Evolutionary conservation across 2,113 vertebrate species (phyloP), one percentile per base, ranked within the genome.

Genomic region (Zapornia atra): DNA sequence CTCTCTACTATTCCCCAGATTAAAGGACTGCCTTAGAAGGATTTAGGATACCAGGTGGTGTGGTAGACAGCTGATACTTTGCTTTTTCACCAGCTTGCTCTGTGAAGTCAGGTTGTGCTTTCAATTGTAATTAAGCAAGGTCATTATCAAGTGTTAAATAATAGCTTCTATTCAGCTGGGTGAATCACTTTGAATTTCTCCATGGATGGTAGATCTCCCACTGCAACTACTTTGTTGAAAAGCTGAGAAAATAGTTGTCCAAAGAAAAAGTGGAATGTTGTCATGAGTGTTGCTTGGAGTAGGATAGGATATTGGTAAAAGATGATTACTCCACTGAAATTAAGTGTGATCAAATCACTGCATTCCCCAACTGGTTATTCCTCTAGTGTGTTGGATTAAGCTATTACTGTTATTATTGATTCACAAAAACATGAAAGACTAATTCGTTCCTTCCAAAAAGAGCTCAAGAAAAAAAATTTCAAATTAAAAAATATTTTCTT

Each of bases 121-220:
- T 95, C 95, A 91, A 51, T 36, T 88, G 72, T 95, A 95, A 96
- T 96, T 96, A 97, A 91, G 53, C 89, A 96, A 96, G 95, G 94
- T 96, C 96, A 94, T 89, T 96, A 89, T 78, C 91, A 89, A 84
- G 81, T 6, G 0, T 84, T 60, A 94, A 94, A 95, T 87, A 91
- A 92, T 92, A 95, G 38, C 73, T 95, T 92, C 65, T 87, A 13
- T 86, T 93, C 88, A 88, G 6, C 72, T 82, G 61, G 48, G 64
- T 93, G 82, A 86, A 86, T 77, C 56, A 24, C 72, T 86, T 46
- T 68, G 72, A 71, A 90, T 90, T 88, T 93, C 90, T 95, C 64
- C 48, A 53, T 86, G 82, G 82, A 90, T 94, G 60, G 60, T 38
- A 78, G 51, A 56, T 75, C 22, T 91, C 88, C 56, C 71, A 73